Base-by-base conservation (phyloP, 2,888 invertebrate species). In the Pammene aurita region DNA sequence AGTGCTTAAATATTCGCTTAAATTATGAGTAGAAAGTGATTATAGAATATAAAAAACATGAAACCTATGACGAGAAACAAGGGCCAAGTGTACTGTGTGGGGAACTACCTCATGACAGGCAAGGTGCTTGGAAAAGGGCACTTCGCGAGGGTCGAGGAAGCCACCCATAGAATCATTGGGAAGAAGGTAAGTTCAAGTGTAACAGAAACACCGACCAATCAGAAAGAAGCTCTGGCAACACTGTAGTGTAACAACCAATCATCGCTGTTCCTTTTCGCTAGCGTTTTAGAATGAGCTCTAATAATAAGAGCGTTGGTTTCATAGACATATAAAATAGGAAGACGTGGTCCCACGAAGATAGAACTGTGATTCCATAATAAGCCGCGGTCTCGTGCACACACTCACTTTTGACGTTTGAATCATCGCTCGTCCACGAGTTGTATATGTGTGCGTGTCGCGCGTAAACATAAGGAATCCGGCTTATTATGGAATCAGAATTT, bases 91-190 rank as follows among this genome's bases (percentile, higher is more conserved):
- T 90, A 93, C 80, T 93, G 90, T 86, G 93, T 96, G 76, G 96
- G 96, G 67, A 95, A 94, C 81, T 96, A 96, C 87, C 90, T 93
- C 78, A 94, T 96, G 93, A 95, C 95, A 67, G 95, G 95, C 70
- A 94, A 93, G 77, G 90, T 94, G 69, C 90, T 96, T 68, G 96
- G 96, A 55, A 96, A 95, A 85, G 96, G 96, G 72, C 96, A 95
- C 86, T 96, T 96, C 83, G 96, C 96, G 26, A 93, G 94, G 76
- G 96, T 96, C 57, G 95, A 96, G 82, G 95, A 96, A 82, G 96
- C 96, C 13, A 93, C 94, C 42, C 96, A 96, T 83, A 93, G 93
- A 72, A 84, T 95, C 66, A 94, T 96, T 63, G 94, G 95, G 75
- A 93, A 94, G 78, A 95, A 95, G 95, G 96, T 96, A 82, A 80